Conservation (phyloP, 2,797 vertebrate species). For the Ataeniobius toweri region DNA sequence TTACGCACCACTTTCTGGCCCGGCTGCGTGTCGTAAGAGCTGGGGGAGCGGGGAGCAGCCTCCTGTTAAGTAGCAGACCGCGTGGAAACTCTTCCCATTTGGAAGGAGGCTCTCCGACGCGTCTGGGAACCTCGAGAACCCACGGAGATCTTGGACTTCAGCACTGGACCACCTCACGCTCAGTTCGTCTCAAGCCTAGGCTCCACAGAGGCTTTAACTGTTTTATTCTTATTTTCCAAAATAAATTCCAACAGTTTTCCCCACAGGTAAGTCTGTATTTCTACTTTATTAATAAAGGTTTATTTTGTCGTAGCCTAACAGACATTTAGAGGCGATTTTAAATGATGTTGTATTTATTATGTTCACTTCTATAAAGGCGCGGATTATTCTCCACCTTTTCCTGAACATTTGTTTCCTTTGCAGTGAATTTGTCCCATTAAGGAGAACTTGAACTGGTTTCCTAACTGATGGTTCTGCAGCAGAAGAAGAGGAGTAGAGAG, state of each 20-base stretch:
- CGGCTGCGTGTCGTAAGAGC: constrained; percentile 89
- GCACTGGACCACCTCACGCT: constrained; percentile 50
- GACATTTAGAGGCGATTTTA: not conserved
- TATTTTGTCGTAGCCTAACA: not conserved
- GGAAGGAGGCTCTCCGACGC: constrained; percentile 78
- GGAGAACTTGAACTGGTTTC: not conserved
- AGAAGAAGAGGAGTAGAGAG: not conserved
- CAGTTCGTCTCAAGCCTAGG: constrained; percentile 44
- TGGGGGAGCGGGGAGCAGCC: constrained; percentile 86
- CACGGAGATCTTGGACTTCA: constrained; percentile 38
- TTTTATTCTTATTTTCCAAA: constrained; percentile 25
- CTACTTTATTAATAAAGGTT: not conserved
- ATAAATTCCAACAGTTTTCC: constrained; percentile 16
- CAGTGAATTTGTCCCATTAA: not conserved
- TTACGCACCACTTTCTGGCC: constrained; percentile 81
- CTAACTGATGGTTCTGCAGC: not conserved
- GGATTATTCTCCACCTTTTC: constrained; percentile 3
- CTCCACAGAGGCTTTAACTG: constrained; percentile 47
- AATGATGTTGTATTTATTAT: not conserved
- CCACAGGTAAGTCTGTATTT: constrained; percentile 56
- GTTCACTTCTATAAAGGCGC: not conserved
- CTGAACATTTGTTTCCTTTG: not conserved
- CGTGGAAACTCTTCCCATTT: constrained; percentile 87
- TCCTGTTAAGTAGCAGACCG: constrained; percentile 93
- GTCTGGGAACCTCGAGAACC: constrained; percentile 56